A percentile compares a stretch with the other conserved stretches of the same genome.
These are phyloP conservation scores for Ceyx margarethae DNA, from an alignment of 2,113 vertebrate genomes.

Conservation along the genomic window DNA sequence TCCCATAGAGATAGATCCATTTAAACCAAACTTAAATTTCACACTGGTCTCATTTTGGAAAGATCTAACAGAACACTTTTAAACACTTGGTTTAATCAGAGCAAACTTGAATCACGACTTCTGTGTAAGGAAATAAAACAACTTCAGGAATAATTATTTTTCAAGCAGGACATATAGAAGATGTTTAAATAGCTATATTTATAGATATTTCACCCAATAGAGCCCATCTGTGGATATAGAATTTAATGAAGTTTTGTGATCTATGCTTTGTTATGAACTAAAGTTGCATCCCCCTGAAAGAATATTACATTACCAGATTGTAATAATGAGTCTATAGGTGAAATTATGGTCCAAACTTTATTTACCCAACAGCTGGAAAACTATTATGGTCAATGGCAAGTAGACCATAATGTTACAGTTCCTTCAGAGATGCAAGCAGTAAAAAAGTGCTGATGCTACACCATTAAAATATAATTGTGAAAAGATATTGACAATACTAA, in stretches of 20 bases:
- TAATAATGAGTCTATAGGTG: not conserved
- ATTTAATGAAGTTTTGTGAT: not conserved
- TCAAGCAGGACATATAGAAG: not conserved
- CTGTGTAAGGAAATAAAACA: not conserved
- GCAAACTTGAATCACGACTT: not conserved
- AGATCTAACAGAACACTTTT: not conserved
- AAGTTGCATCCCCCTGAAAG: not conserved
- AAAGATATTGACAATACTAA: not conserved
- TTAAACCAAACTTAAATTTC: not conserved
- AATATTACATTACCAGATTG: not conserved
- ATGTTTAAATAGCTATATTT: not conserved
- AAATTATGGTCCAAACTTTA: not conserved
- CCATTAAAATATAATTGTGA: not conserved
- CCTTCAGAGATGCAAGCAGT: not conserved
- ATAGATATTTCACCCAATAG: not conserved
- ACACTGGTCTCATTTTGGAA: not conserved
- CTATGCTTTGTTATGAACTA: not conserved
- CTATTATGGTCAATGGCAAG: not conserved
- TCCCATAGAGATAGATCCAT: not conserved
- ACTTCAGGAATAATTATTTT: not conserved
- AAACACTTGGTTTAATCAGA: not conserved
- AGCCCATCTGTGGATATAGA: not conserved
- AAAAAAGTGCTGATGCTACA: not conserved
- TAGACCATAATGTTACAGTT: rapidly evolving
- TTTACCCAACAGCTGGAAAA: not conserved